Percentiles rank a stretch among this genome's conserved stretches.
Evolutionary conservation across 2,113 vertebrate species (phyloP).

Genomic region (Sialia sialis): DNA sequence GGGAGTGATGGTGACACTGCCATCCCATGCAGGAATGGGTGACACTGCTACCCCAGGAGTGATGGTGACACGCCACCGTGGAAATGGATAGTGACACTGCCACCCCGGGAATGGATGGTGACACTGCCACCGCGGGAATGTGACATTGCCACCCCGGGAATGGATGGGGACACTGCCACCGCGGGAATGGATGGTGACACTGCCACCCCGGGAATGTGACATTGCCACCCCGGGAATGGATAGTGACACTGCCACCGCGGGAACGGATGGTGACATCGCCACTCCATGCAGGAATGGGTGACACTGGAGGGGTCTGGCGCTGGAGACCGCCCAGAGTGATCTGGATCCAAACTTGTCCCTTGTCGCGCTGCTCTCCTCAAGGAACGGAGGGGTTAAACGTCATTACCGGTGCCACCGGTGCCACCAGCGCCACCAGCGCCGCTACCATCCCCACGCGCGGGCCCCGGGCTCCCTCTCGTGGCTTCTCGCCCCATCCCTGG

Average conservation of each 20-base stretch:
- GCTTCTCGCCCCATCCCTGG: background rate
- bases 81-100: too few species aligned
- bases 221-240: too few species aligned
- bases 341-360: background rate
- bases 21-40: background rate
- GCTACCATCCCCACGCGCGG: background rate
- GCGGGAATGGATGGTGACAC: too few species aligned
- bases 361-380: too few species aligned
- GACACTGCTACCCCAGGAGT: too few species aligned
- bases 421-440: background rate
- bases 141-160: too few species aligned
- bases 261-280: background rate
- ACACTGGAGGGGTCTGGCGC: background rate
- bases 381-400: background rate
- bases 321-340: background rate
- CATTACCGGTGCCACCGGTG: background rate
- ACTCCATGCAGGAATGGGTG: background rate
- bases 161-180: too few species aligned
- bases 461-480: conserved; percentile 34
- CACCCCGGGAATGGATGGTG: background rate
- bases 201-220: too few species aligned
- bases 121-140: too few species aligned
- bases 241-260: too few species aligned
- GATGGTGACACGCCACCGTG: too few species aligned
- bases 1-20: background rate